Evolutionary conservation across 1,140 invertebrate genomes (phyloP).

Genomic region (Capitella teleta): DNA sequence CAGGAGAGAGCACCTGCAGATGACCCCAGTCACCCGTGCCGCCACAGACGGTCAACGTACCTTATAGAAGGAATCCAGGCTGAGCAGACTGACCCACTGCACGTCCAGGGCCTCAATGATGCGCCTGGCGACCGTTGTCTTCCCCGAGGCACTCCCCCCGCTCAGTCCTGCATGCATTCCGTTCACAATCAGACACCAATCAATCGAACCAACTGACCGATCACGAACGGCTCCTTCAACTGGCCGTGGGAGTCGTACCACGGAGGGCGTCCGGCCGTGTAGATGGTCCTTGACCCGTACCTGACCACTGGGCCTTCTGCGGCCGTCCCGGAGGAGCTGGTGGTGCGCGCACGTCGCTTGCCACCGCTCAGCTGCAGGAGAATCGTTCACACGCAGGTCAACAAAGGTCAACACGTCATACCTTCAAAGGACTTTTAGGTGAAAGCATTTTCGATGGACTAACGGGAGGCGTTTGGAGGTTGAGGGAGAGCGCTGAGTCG

Average conservation of each 20-base stretch:
- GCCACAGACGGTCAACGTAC: constrained; percentile 43
- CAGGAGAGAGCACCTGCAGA: constrained; percentile 72
- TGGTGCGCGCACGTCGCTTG: constrained; percentile 6
- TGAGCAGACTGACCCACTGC: constrained; percentile 95
- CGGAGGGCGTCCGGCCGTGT: constrained; percentile 90
- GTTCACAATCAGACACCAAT: too few species aligned
- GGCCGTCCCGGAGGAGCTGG: background rate
- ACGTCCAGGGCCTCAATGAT: constrained; percentile 95
- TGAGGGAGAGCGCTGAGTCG: too few species aligned
- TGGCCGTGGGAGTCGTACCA: constrained; percentile 92
- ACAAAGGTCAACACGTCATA: background rate
- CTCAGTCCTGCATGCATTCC: constrained; percentile 65
- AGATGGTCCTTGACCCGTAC: constrained; percentile 77
- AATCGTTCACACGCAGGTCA: background rate
- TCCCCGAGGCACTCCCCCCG: constrained; percentile 95
- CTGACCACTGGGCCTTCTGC: constrained; percentile 57
- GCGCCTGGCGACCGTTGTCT: constrained; percentile 94
- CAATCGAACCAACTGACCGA: too few species aligned
- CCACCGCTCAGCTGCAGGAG: background rate
- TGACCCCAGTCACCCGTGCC: background rate
- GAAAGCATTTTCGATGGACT: too few species aligned
- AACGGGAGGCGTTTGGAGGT: too few species aligned
- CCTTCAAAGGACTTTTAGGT: constrained; percentile 1
- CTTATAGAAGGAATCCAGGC: constrained; percentile 99
- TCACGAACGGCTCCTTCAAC: constrained; percentile 85